Evolutionary conservation across 2,888 invertebrate genomes (phyloP).

Genomic region (Drosophila kuntzei): DNA sequence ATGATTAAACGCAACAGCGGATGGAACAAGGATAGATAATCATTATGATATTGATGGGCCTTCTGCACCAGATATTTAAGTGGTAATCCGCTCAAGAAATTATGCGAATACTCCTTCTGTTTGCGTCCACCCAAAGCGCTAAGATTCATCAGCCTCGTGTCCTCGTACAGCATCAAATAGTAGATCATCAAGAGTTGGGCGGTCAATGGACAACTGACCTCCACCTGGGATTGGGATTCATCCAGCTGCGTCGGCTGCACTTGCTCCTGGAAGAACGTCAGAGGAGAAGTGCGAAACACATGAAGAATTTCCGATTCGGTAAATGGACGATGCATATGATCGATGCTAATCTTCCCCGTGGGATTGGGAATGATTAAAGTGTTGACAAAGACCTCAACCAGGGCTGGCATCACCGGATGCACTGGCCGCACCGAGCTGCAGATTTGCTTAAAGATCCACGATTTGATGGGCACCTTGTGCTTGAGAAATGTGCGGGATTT

Average conservation of each 20-base stretch:
- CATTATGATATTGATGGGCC: slow-evolving; percentile 96
- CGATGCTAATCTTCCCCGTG: slow-evolving; percentile 86
- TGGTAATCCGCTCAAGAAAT: slow-evolving; percentile 95
- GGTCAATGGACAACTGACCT: slow-evolving; percentile 88
- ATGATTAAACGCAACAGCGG: slow-evolving; percentile 94
- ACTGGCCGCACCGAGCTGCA: slow-evolving; percentile 95
- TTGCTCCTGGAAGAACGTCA: slow-evolving; percentile 65
- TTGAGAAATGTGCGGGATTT: slow-evolving; percentile 98
- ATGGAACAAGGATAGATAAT: slow-evolving; percentile 95
- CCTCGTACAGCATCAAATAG: slow-evolving; percentile 96
- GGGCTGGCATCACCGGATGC: slow-evolving; percentile 95
- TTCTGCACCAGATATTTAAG: slow-evolving; percentile 96
- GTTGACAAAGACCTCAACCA: slow-evolving; percentile 97
- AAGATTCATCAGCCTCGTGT: slow-evolving; percentile 91
- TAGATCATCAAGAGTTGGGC: slow-evolving; percentile 96
- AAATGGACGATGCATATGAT: slow-evolving; percentile 96
- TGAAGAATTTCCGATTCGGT: slow-evolving; percentile 94
- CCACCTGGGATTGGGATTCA: slow-evolving; percentile 85
- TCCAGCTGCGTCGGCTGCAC: slow-evolving; percentile 81
- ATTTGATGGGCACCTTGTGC: slow-evolving; percentile 97
- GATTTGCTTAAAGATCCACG: slow-evolving; percentile 98
- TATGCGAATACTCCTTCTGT: slow-evolving; percentile 93
- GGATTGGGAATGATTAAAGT: slow-evolving; percentile 91
- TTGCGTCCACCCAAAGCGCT: slow-evolving; percentile 89
- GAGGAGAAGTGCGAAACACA: slow-evolving; percentile 89